A percentile compares a stretch with the other conserved stretches of the same genome.
Conservation (phyloP, 2,113 vertebrate genomes). For the Clarias macrocephalus region DNA sequence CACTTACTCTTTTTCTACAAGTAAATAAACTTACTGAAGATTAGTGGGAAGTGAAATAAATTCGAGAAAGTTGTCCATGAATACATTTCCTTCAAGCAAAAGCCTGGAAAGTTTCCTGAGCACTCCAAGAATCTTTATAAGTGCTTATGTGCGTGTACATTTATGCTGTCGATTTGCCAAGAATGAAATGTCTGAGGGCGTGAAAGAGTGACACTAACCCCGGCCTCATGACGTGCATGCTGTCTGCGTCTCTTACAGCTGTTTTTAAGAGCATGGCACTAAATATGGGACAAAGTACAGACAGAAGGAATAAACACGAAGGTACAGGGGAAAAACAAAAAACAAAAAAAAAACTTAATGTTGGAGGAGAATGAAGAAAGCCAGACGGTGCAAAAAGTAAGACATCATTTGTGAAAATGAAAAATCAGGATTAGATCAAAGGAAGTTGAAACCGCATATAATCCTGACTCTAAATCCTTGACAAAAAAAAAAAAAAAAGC, state of each 20-base stretch:
- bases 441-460: too few species aligned
- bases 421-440: background rate
- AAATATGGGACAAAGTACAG: constrained; percentile 32
- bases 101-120: constrained; percentile 6
- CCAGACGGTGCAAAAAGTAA: background rate
- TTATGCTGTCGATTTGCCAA: constrained; percentile 8
- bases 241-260: constrained; percentile 26
- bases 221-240: background rate
- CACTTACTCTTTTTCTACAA: background rate
- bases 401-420: background rate
- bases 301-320: background rate
- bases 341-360: background rate
- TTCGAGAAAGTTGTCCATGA: background rate
- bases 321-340: background rate
- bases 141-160: background rate
- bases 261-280: background rate
- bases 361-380: background rate
- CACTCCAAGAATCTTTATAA: constrained; percentile 16
- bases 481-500: too few species aligned
- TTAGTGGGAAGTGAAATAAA: background rate
- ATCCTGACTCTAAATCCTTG: background rate
- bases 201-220: constrained; percentile 35
- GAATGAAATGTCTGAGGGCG: constrained; percentile 27
- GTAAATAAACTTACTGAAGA: background rate
- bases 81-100: background rate